These are phyloP conservation scores for Panorpa germanica DNA, from an alignment of 2,888 invertebrate species.

Conservation along the genomic window DNA sequence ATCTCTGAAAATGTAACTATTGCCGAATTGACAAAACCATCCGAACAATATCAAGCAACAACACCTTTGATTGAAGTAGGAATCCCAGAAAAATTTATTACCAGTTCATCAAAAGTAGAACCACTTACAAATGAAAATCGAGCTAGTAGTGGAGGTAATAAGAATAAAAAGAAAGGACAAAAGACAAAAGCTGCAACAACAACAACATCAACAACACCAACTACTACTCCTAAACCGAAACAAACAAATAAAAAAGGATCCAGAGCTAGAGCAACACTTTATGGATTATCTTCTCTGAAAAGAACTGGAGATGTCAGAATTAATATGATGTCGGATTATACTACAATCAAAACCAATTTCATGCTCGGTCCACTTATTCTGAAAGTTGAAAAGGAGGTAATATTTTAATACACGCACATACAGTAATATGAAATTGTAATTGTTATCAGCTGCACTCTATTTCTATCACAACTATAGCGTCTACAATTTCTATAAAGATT, in stretches of 20 bases:
- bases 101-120: slow-evolving; percentile 3
- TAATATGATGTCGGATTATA: slow-evolving; percentile 58
- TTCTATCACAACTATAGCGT: no score
- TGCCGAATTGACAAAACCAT: slow-evolving; percentile 2
- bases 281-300: slow-evolving; percentile 58
- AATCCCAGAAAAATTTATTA: slow-evolving; percentile 12
- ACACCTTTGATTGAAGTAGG: no score
- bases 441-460: no score
- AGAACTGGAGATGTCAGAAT: slow-evolving; percentile 66
- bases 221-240: slow-evolving; percentile 16
- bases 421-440: no score
- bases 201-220: slow-evolving; percentile 23
- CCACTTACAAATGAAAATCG: background rate
- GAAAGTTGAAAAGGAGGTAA: slow-evolving; percentile 58
- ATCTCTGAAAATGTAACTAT: no score
- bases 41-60: no score
- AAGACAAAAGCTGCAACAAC: slow-evolving; percentile 19
- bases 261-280: slow-evolving; percentile 58
- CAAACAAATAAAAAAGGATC: slow-evolving; percentile 16
- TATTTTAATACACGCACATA: no score
- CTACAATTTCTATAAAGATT: background rate
- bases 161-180: slow-evolving; percentile 18
- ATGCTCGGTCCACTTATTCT: slow-evolving; percentile 60
- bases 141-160: slow-evolving; percentile 20
- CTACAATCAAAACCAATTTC: slow-evolving; percentile 68